Percentiles rank a stretch among this genome's conserved stretches.
Evolutionary conservation across 2,113 vertebrate species (phyloP).

Genomic region (Myrmophylax atrothorax): DNA sequence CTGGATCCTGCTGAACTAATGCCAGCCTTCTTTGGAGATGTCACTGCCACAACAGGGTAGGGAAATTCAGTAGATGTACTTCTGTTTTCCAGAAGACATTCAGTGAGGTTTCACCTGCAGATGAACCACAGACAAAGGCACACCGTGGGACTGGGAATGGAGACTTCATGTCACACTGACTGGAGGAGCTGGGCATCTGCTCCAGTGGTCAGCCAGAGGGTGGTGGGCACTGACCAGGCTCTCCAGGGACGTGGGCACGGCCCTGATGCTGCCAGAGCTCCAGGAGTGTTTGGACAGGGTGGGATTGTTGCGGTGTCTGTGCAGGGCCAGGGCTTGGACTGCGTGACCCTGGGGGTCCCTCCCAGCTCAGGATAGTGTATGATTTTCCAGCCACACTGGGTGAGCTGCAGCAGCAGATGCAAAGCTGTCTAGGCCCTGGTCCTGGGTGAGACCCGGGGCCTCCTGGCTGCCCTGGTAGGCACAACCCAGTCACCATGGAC

Average conservation of each 20-base stretch:
- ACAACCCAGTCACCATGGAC: background rate
- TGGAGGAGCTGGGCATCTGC: background rate
- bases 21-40: background rate
- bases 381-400: background rate
- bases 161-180: accelerated
- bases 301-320: background rate
- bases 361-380: background rate
- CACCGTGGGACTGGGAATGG: background rate
- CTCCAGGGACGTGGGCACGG: background rate
- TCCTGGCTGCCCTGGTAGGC: too few relatives aligned
- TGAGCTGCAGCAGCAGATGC: too few relatives aligned
- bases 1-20: background rate
- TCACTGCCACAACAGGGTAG: background rate
- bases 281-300: background rate
- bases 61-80: background rate
- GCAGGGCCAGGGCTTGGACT: background rate
- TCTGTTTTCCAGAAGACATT: background rate
- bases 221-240: background rate
- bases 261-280: background rate
- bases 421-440: background rate
- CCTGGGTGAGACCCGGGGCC: background rate
- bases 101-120: background rate
- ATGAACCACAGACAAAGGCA: background rate
- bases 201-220: background rate
- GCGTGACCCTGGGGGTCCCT: background rate